Conservation (phyloP, 2,888 invertebrate genomes). For the Drosophila multiciliata region DNA sequence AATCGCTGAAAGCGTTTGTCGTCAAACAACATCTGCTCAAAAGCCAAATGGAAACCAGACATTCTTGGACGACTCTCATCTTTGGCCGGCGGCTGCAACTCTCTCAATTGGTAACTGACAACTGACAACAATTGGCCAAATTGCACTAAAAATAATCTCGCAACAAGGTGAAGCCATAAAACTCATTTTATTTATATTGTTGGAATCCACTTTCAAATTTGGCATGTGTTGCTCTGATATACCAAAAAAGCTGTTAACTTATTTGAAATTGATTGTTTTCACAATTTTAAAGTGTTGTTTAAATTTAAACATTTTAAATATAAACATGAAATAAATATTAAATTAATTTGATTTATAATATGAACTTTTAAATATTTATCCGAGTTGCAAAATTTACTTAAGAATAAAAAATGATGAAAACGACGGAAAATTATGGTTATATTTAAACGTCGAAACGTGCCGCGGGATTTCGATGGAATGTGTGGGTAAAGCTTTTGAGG, state of each 20-base stretch:
- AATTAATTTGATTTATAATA: not conserved
- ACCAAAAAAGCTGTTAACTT: not conserved
- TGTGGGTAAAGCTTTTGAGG: not conserved
- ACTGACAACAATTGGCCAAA: conserved; percentile 4
- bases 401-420: conserved; percentile 57
- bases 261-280: not conserved
- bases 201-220: not conserved
- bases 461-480: not conserved
- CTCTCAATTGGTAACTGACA: conserved; percentile 28
- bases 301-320: not conserved
- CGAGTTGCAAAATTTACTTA: conserved; percentile 13
- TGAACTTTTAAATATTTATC: not conserved
- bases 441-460: conserved; percentile 30
- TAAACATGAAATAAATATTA: not conserved
- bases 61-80: conserved; percentile 13
- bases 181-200: conserved; percentile 64
- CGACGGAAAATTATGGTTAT: conserved; percentile 59
- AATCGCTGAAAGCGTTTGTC: conserved; percentile 9
- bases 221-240: not conserved
- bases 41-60: conserved; percentile 5
- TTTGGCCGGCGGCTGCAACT: conserved; percentile 37
- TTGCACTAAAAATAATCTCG: conserved; percentile 46
- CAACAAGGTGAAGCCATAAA: conserved; percentile 57
- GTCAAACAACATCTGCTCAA: conserved; percentile 30
- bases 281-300: not conserved